Conservation (phyloP, 2,797 vertebrate genomes). For the Petrocephalus sullivani region DNA sequence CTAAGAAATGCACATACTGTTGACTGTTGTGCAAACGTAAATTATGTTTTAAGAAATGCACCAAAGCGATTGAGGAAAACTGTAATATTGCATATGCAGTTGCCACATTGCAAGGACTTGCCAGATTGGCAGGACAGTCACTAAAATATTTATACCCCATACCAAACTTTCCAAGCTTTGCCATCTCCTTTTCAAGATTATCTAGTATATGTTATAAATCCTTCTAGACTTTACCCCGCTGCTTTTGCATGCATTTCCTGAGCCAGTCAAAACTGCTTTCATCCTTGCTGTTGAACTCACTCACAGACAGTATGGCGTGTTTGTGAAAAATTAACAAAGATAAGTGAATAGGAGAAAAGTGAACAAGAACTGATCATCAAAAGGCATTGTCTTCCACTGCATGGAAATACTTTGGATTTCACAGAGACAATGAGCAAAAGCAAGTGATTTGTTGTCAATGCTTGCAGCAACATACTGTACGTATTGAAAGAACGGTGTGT, state of each 20-base stretch:
- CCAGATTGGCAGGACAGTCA: neutral
- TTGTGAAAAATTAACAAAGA: neutral
- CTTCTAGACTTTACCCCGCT: neutral
- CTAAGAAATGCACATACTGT: too few species aligned
- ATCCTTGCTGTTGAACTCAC: neutral
- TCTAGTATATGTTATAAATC: neutral
- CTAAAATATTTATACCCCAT: neutral
- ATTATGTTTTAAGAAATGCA: too few species aligned
- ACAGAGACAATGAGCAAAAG: neutral
- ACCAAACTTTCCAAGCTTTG: neutral
- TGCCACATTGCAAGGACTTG: neutral
- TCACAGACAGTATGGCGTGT: neutral
- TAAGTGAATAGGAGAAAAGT: neutral
- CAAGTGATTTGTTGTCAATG: neutral
- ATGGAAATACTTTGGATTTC: neutral
- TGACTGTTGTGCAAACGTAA: too few species aligned
- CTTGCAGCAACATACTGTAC: neutral
- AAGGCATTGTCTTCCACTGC: neutral
- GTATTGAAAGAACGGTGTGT: neutral
- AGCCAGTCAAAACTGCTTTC: neutral
- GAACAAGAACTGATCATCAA: neutral
- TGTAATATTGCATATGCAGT: neutral
- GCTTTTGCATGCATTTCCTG: neutral
- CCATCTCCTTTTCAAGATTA: neutral
- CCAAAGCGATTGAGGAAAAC: too few species aligned